Evolutionary conservation across 2,113 vertebrate species (phyloP), one percentile per base, ranked within the genome.

Genomic region (Larimichthys crocea): DNA sequence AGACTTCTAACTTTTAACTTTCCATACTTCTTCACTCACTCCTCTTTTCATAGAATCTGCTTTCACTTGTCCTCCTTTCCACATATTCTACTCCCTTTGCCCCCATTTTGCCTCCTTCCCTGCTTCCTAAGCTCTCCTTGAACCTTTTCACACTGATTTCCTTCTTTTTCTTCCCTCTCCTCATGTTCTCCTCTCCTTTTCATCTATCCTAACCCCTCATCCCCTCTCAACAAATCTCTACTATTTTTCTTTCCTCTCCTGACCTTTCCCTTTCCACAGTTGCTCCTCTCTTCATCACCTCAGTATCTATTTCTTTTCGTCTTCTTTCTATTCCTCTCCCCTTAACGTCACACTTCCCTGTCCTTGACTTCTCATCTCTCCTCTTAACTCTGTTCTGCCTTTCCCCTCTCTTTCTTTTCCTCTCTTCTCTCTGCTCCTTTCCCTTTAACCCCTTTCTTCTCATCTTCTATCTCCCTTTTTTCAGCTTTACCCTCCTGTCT

Each of bases 401-500:
- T 48, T 74, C 52, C 52, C 15, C 19, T 24, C 26, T 12, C 68
- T 3, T 60, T 20, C 29, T 62, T 53, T 10, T 42, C 11, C 3
- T 16, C 56, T 69, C 52, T 42, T 20, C 20, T 48, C 53, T 72
- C 35, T 48, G 9, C 15, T 60, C 22, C 62, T 62, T 74, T 22
- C 40, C 55, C 1, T 42, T 68, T 46, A n/a, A 71, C 44, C 14
- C 44, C 12, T 40, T 5, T 63, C 19, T 14, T 73, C 4, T 60
- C 78, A 73, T 86, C 80, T 74, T 59, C 79, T 77, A 78, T 88
- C 71, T 72, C 24, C 17, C 74, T 70, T 74, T 70, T 35, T 74
- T 69, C 73, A 44, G 31, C 35, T 44, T 74, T 49, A 71, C 77
- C 53, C 79, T 42, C 63, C 80, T 56, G 29, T 78, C 62, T 72